Evolutionary conservation across 1,140 invertebrate species (phyloP).

Genomic region (Heliconius melpomene): DNA sequence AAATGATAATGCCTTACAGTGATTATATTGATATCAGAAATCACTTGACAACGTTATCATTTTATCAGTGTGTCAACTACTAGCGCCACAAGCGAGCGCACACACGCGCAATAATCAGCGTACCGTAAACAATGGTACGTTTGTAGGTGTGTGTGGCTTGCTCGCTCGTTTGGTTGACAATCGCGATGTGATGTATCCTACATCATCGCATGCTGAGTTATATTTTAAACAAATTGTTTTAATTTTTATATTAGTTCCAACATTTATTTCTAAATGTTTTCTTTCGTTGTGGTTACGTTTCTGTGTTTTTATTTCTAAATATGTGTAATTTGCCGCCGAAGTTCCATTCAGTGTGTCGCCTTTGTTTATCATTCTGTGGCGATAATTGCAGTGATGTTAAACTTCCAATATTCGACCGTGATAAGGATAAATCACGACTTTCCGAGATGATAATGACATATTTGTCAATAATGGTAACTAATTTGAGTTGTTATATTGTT

Average conservation of each 20-base stretch:
- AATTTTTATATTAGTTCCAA: conserved; percentile 77
- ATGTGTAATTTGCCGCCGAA: conserved; percentile 86
- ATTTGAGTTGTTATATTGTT: conserved; percentile 56
- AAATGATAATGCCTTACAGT: conserved; percentile 3
- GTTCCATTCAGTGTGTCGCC: conserved; percentile 85
- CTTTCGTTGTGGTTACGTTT: conserved; percentile 76
- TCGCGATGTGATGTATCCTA: conserved; percentile 81
- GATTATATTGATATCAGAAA: conserved; percentile 56
- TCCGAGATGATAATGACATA: conserved; percentile 81
- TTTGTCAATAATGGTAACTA: conserved; percentile 79
- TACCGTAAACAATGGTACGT: conserved; percentile 75
- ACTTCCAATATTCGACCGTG: conserved; percentile 82
- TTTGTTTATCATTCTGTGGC: conserved; percentile 83
- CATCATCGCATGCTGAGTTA: conserved; percentile 80
- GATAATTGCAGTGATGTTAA: conserved; percentile 83
- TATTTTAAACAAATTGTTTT: conserved; percentile 78
- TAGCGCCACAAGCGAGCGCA: conserved; percentile 62
- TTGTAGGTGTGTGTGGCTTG: conserved; percentile 77
- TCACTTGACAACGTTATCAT: conserved; percentile 74
- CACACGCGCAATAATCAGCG: conserved; percentile 65
- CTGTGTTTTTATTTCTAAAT: conserved; percentile 81
- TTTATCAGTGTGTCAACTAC: conserved; percentile 72
- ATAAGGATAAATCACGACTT: conserved; percentile 81
- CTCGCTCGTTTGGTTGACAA: conserved; percentile 81
- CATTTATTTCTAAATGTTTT: conserved; percentile 80